These are phyloP conservation scores for Monodelphis domestica DNA, from an alignment of 2,797 vertebrate species.

Conservation along the genomic window DNA sequence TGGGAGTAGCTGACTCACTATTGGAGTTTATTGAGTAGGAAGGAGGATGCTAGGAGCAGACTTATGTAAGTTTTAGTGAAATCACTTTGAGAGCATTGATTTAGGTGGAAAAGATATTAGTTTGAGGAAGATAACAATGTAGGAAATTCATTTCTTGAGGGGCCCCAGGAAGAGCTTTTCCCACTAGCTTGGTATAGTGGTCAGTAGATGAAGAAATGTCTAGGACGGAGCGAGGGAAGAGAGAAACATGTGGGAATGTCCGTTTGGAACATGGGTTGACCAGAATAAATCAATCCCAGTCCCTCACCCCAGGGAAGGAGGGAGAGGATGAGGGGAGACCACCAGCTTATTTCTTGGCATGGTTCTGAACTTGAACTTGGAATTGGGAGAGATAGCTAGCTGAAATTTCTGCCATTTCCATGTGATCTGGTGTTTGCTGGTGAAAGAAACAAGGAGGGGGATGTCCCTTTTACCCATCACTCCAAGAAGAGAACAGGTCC, in stretches of 20 bases:
- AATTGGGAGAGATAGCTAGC: neutral
- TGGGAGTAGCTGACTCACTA: neutral
- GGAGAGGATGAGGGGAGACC: neutral
- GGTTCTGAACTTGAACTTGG: constrained; percentile 33
- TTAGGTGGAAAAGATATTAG: neutral
- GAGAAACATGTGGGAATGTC: neutral
- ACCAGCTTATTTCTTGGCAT: neutral
- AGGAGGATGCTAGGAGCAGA: neutral
- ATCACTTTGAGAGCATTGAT: neutral
- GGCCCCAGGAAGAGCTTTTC: neutral
- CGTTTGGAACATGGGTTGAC: neutral
- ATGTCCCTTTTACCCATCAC: neutral
- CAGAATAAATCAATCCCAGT: neutral
- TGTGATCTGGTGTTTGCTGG: neutral
- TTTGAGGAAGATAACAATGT: constrained; percentile 6
- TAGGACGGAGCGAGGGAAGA: neutral
- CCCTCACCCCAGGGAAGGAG: neutral
- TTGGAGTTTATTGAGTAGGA: neutral
- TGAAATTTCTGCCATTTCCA: constrained; percentile 5
- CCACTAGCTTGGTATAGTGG: neutral
- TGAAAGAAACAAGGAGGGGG: neutral
- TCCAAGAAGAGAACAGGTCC: neutral
- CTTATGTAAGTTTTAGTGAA: neutral
- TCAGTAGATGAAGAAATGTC: neutral
- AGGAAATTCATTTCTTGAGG: neutral